Evolutionary conservation across 2,113 vertebrate species (phyloP).

Genomic region (Toxotes jaculatrix): DNA sequence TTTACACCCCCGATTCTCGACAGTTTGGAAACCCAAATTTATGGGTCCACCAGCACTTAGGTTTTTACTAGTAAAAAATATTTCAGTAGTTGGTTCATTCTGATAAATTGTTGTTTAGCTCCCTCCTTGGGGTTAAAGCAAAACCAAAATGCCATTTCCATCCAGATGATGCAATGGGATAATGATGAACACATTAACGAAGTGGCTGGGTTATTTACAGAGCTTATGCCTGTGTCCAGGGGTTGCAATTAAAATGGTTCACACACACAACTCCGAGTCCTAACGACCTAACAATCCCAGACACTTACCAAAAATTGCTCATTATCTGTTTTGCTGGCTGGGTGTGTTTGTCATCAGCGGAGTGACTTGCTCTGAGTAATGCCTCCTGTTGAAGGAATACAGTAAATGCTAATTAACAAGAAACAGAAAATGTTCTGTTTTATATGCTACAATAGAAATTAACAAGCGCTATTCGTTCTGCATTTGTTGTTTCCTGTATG

Average conservation of each 20-base stretch:
- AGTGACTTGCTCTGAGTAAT: constrained; percentile 37
- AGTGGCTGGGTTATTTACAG: constrained; percentile 67
- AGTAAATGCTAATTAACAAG: constrained; percentile 35
- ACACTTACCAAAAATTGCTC: constrained; percentile 76
- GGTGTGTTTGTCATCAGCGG: constrained; percentile 52
- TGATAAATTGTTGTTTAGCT: constrained; percentile 48
- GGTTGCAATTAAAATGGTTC: constrained; percentile 79
- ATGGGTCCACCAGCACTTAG: constrained; percentile 56
- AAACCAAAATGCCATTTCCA: constrained; percentile 56
- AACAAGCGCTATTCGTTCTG: constrained; percentile 8
- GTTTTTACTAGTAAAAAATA: constrained; percentile 64
- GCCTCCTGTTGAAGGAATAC: constrained; percentile 15
- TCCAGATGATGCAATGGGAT: constrained; percentile 64
- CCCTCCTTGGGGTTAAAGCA: constrained; percentile 53
- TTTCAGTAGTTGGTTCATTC: constrained; percentile 64
- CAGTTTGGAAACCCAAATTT: constrained; percentile 68
- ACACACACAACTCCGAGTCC: constrained; percentile 60
- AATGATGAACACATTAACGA: constrained; percentile 67
- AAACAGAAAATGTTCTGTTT: constrained; percentile 22
- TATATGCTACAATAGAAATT: constrained; percentile 28
- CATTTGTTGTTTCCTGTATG: constrained; percentile 31
- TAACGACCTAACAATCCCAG: constrained; percentile 72
- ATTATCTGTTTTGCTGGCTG: constrained; percentile 69
- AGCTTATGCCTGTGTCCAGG: constrained; percentile 64
- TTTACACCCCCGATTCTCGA: constrained; percentile 61